Conservation (phyloP, 2,113 vertebrate genomes). For the Dipodomys stephensi region DNA sequence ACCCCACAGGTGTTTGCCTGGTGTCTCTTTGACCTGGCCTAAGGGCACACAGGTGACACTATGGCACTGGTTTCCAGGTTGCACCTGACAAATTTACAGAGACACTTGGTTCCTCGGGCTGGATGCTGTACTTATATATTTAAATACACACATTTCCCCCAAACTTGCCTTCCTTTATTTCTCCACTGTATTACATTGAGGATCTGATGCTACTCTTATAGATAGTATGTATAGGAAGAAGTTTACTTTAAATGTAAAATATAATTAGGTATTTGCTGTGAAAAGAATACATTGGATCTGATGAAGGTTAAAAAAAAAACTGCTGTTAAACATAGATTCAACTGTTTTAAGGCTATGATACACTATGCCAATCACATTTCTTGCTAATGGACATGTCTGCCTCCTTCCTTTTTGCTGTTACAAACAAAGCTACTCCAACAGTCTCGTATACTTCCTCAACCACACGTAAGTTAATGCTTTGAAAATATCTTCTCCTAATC, state of each 20-base stretch:
- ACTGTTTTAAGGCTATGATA: not conserved
- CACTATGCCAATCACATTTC: conserved; percentile 7
- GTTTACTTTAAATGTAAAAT: conserved; percentile 50
- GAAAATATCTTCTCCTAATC: not conserved
- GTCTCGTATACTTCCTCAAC: not conserved
- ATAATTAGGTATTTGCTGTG: conserved; percentile 7
- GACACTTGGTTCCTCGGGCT: too few relatives aligned
- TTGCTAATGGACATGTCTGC: not conserved
- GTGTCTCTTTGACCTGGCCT: too few relatives aligned
- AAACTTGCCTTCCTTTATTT: conserved; percentile 35
- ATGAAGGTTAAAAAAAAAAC: not conserved
- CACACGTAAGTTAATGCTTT: not conserved
- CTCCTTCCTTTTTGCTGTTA: not conserved
- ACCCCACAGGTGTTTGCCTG: too few relatives aligned
- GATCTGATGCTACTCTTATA: conserved; percentile 26
- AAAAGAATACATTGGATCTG: not conserved
- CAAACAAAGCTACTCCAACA: conserved; percentile 5
- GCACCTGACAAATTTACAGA: too few relatives aligned
- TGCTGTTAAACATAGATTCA: not conserved
- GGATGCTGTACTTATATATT: not conserved
- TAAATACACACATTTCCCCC: not conserved
- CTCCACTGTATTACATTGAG: conserved; percentile 2
- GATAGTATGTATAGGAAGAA: not conserved
- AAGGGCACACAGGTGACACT: too few relatives aligned
- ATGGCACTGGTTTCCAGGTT: too few relatives aligned